phyloP scores from a whole-genome alignment of 2,888 invertebrate genomes.

The Amphimallon solstitiale region DNA sequence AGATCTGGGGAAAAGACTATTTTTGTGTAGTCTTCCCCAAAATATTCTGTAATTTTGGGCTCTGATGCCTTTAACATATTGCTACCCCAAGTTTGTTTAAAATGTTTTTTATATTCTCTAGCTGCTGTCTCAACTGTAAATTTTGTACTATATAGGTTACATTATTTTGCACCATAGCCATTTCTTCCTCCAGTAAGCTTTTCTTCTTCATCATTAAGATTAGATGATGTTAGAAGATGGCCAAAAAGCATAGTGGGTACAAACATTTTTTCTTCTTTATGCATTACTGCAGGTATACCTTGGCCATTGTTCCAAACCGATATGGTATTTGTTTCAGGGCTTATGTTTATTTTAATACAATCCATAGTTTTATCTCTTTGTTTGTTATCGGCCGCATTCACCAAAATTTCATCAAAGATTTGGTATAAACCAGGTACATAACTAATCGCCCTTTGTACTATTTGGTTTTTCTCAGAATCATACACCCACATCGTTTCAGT shows the following conservation, averaged over 20 bases:
- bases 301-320: constrained; percentile 97
- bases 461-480: constrained; percentile 75
- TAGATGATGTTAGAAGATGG: constrained; percentile 96
- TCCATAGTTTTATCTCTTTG: constrained; percentile 93
- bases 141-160: constrained; percentile 97
- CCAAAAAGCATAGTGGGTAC: constrained; percentile 99
- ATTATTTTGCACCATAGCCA: constrained; percentile 98
- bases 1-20: constrained; percentile 96
- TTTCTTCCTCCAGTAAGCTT: constrained; percentile 98
- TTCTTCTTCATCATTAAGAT: constrained; percentile 97
- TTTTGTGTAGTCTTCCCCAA: constrained; percentile 87
- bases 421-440: constrained; percentile 98
- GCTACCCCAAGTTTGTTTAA: constrained; percentile 95
- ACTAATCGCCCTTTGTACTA: constrained; percentile 87
- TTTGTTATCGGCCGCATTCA: constrained; percentile 99
- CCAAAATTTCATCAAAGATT: constrained; percentile 99
- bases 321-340: constrained; percentile 85
- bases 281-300: constrained; percentile 97
- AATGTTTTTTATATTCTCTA: constrained; percentile 84
- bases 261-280: constrained; percentile 98
- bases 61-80: constrained; percentile 96
- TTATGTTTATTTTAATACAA: constrained; percentile 89
- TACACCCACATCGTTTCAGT: constrained; percentile 94
- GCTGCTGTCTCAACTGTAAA: constrained; percentile 96
- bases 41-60: constrained; percentile 81